Conservation (phyloP, 2,797 vertebrate species). For the Austrolebias charrua region DNA sequence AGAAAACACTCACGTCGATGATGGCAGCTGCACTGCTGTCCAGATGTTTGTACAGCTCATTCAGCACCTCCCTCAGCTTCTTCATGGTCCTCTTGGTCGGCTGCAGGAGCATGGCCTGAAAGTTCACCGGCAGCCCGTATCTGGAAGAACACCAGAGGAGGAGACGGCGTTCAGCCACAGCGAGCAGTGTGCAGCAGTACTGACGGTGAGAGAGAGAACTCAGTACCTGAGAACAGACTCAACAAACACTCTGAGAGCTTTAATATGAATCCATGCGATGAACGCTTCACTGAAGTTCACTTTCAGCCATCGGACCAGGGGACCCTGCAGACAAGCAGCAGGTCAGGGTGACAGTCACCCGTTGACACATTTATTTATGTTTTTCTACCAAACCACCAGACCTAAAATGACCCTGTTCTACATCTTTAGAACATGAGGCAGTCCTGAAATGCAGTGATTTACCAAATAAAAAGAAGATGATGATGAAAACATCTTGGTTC, state of each 20-base stretch:
- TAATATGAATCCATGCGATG: constrained; percentile 98
- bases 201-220: neutral
- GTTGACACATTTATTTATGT: no score
- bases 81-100: constrained; percentile 96
- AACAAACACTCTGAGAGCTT: constrained; percentile 95
- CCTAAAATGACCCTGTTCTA: no score
- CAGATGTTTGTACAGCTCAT: constrained; percentile 96
- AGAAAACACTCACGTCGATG: constrained; percentile 87
- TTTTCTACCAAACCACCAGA: no score
- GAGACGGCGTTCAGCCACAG: no score
- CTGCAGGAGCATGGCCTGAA: constrained; percentile 97
- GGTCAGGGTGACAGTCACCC: no score
- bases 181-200: no score
- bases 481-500: no score
- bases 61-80: constrained; percentile 93
- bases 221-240: constrained; percentile 95
- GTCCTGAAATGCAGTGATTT: no score
- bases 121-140: constrained; percentile 97
- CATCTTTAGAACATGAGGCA: no score
- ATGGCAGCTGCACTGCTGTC: constrained; percentile 97
- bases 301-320: constrained; percentile 97
- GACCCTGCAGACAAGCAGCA: constrained; percentile 80
- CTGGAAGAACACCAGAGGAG: constrained; percentile 61
- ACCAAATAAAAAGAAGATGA: no score
- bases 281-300: constrained; percentile 99